Evolutionary conservation across 2,113 vertebrate species (phyloP).

Genomic region (Notarius quadriscutis): DNA sequence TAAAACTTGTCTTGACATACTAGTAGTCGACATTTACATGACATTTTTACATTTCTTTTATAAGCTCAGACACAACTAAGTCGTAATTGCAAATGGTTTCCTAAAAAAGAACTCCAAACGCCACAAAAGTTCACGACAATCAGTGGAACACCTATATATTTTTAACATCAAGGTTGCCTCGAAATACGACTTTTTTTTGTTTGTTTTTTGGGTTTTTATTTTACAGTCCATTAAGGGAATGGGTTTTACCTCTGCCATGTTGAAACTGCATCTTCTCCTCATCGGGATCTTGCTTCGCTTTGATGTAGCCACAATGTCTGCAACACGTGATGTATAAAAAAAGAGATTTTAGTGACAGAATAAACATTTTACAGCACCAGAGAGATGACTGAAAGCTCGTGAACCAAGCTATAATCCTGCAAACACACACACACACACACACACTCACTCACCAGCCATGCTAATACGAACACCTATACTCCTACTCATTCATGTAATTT

Average conservation of each 20-base stretch:
- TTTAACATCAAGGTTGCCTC: neutral
- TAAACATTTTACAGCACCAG: neutral
- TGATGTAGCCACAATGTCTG: slow-evolving; percentile 83
- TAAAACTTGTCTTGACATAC: neutral
- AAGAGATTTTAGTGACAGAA: neutral
- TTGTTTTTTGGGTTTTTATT: neutral
- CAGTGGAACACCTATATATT: neutral
- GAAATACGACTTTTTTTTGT: slow-evolving; percentile 1
- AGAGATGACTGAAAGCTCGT: neutral
- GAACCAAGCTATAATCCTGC: neutral
- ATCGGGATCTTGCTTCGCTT: slow-evolving; percentile 82
- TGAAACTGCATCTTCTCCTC: slow-evolving; percentile 85
- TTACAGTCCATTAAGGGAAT: neutral
- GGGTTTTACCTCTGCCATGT: slow-evolving; percentile 74
- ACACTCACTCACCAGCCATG: neutral
- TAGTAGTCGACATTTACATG: neutral
- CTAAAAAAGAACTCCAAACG: neutral
- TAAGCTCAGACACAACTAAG: neutral
- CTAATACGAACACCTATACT: neutral
- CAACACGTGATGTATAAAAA: slow-evolving; percentile 44
- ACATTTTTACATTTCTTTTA: slow-evolving; percentile 11
- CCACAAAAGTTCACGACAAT: neutral
- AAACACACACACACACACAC: neutral
- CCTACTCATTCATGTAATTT: neutral
- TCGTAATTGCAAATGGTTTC: slow-evolving; percentile 28